Base-by-base conservation (phyloP, 2,113 vertebrate species). In the Coracopsis vasa region DNA sequence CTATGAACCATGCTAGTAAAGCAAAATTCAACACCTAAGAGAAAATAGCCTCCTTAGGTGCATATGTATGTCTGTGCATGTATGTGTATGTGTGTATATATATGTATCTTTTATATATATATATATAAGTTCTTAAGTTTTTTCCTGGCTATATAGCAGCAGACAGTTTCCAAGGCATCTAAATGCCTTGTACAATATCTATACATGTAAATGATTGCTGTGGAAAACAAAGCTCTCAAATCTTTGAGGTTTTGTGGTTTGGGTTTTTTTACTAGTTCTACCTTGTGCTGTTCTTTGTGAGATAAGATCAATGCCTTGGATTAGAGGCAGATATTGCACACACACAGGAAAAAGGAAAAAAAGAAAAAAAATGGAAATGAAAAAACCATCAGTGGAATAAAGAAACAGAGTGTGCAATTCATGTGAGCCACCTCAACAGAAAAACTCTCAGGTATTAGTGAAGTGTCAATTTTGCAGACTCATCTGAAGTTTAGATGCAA, bases 261-360 rank as follows among this genome's bases (percentile, higher is more conserved):
- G 48, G 7, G 56, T 6, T 23, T 50, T 51, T 80, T 78, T 69
- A 10, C 11, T 37, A 27, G 5, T 62, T 74, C 41, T 71, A 8
- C 50, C 11, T 69, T 41, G 9, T n/a, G 16, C 13, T 78, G 9
- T 44, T 80, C 6, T 61, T 28, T 61, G 23, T 42, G 60, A 85
- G 73, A 48, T 74, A 62, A 80, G 37, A 47, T 48, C n/a, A 12
- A 5, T 44, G 14, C 24, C 19, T 44, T 51, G 27, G 61, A 75
- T 66, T 39, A 39, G 3, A 41, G 37, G 20, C 25, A 91, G 66
- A 62, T 80, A 53, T 53, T 23, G 53, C 13, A 16, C 5, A 19
- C 2, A 69, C 4, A 4, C 21, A 10, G 27, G 7, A 5, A 4
- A 42, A 47, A 41, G 20, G 16, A 1, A 6, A 11, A 73, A 21